phyloP scores from a whole-genome alignment of 2,888 invertebrate species.

The Odontomyia ornata region DNA sequence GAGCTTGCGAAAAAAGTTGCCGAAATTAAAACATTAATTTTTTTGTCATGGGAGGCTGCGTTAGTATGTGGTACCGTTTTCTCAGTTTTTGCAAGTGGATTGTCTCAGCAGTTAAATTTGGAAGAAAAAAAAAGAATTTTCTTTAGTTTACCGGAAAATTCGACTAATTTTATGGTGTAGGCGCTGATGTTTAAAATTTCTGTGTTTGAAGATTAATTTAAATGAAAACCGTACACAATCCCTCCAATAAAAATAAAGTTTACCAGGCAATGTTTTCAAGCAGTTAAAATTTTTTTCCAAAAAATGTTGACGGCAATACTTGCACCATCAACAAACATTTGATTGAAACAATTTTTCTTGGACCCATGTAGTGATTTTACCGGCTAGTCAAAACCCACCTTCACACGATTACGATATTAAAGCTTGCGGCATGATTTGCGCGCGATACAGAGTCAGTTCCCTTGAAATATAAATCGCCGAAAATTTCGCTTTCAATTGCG shows the following conservation, averaged over 20 bases:
- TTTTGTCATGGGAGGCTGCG: constrained; percentile 8
- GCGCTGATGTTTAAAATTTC: no score
- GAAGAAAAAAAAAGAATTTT: no score
- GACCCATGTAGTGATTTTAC: not conserved
- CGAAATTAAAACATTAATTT: constrained; percentile 23
- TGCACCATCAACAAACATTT: not conserved
- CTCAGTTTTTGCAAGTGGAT: not conserved
- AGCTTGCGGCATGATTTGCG: constrained; percentile 28
- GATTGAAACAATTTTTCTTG: not conserved
- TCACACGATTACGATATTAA: constrained; percentile 33
- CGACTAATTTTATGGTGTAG: no score
- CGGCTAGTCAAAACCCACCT: not conserved
- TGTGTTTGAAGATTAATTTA: no score
- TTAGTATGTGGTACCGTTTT: not conserved
- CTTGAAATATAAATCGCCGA: constrained; percentile 8
- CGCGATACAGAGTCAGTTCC: constrained; percentile 13
- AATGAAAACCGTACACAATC: no score
- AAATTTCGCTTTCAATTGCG: constrained; percentile 45
- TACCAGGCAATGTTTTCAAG: no score
- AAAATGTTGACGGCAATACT: not conserved
- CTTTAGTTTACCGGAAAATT: no score
- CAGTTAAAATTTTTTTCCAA: no score
- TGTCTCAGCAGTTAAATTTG: not conserved
- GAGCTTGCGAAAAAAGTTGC: constrained; percentile 18
- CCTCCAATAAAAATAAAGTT: no score